Evolutionary conservation across 2,113 vertebrate genomes (phyloP), one percentile per base, ranked within the genome.

Genomic region (Austrofundulus limnaeus): DNA sequence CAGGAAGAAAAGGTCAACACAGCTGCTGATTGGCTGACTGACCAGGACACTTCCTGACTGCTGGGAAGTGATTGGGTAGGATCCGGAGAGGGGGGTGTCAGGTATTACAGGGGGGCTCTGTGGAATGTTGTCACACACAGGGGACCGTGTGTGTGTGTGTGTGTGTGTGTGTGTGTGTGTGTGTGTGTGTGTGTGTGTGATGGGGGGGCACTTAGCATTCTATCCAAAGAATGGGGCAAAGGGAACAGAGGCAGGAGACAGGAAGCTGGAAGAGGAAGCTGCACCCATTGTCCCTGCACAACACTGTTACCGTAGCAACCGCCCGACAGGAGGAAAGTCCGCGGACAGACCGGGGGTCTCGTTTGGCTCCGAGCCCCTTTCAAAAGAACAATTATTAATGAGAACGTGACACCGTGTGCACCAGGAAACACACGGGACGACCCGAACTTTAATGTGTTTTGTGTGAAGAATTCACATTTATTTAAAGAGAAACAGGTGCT

Each of bases 241-340:
- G 92, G 91, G 91, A 92, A 92, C 90, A 89, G 86, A 90, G 85
- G 82, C 90, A 92, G 92, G 92, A 93, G 92, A 92, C 90, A 89
- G 92, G 92, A 93, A 93, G 87, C 58, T 90, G 85, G 90, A 90
- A 91, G 87, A 93, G 92, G 92, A 93, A 93, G 91, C 92, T 93
- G 84, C 92, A 66, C 92, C 92, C 92, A 92, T 91, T 92, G 90
- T 92, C 87, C 90, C 86, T 87, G 89, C 83, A 89, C 88, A 92
- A 91, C 91, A 91, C 78, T 81, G 86, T 92, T 88, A 51, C 91
- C 73, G 81, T 86, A 64, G 88, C 82, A 91, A 92, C 90, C 83
- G 79, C 84, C 85, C 76, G 78, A 16, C 4, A 73, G 74, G 77
- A 68, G 84, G 86, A 77, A 84, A 87, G 81, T 78, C 72, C 70